Conservation (phyloP, 2,113 vertebrate species). For the Chlorodrepanis virens region DNA sequence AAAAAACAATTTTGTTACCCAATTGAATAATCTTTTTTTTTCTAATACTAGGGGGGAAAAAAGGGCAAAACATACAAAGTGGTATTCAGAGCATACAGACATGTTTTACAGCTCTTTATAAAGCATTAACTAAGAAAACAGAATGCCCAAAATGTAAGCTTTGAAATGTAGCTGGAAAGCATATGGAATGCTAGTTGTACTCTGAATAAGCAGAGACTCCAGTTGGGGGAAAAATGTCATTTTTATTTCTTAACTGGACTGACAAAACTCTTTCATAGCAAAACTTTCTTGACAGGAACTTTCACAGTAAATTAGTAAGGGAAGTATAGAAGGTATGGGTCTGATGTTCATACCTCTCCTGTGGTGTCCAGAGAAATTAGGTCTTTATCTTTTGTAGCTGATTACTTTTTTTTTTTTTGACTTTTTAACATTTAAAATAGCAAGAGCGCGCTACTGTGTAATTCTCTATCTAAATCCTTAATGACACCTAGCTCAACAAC, state of each 20-base stretch:
- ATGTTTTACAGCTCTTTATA: conserved; percentile 1
- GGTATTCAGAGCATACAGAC: not conserved
- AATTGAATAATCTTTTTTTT: not conserved
- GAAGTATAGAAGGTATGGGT: not conserved
- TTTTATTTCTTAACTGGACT: not conserved
- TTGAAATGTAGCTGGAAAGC: not conserved
- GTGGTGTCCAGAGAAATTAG: not conserved
- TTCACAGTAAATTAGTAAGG: not conserved
- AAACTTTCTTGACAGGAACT: not conserved
- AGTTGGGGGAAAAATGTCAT: not conserved
- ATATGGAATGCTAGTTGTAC: not conserved
- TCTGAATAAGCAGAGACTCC: not conserved
- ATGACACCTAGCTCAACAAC: not conserved
- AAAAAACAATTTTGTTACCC: not conserved
- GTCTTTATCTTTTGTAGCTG: not conserved
- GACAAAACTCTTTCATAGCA: not conserved
- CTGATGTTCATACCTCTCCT: not conserved
- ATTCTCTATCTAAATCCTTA: not conserved
- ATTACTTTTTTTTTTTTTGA: not conserved
- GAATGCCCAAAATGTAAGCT: not conserved
- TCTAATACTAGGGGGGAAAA: not conserved
- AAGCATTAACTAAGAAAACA: not conserved
- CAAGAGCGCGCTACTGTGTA: not conserved
- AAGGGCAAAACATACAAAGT: not conserved
- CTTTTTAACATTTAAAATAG: not conserved